Evolutionary conservation across 2,113 vertebrate species (phyloP), one percentile per base, ranked within the genome.

Genomic region (Tachuris rubrigastra): DNA sequence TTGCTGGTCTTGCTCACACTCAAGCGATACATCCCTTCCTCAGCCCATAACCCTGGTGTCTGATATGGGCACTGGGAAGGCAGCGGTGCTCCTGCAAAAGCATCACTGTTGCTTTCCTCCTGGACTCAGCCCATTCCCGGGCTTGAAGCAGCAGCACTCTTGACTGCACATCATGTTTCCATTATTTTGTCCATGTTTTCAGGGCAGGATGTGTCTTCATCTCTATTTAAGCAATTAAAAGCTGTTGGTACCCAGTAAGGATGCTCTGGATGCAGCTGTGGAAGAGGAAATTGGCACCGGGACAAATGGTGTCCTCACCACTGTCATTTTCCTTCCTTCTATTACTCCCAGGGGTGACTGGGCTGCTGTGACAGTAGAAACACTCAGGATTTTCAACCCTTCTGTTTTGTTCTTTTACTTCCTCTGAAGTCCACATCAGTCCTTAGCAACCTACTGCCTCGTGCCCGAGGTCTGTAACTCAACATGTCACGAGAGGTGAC

Each of bases 1-100:
- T 22, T 55, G 35, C 50, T 28, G 25, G 25, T 16, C 50, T 52
- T 52, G 56, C 89, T 95, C 79, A 55, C 59, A 58, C 35, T 92
- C 68, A 78, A 65, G 37, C 14, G 68, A 49, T 69, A 52, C 56
- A 27, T 85, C 78, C n/a, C 67, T 85, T 56, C n/a, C 87, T 92
- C 76, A 49, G 1, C 3, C 5, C 56, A 8, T 13, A 23, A 37
- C 53, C 0, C 0, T 13, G 66, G 56, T 67, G 8, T 91, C 35
- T 84, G 72, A 87, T 77, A 92, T n/a, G n/a, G 52, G 9, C 39
- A 23, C 39, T 39, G 68, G 15, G 31, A 74, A 58, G n/a, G 50
- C 58, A 49, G 59, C 25, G 12, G 15, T 5, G 3, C 30, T 63
- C 42, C 56, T 67, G 46, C 16, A 55, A 56, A 39, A 87, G 14